These are phyloP conservation scores for Gasteruption jaculator DNA, from an alignment of 2,888 invertebrate genomes.

Conservation along the genomic window DNA sequence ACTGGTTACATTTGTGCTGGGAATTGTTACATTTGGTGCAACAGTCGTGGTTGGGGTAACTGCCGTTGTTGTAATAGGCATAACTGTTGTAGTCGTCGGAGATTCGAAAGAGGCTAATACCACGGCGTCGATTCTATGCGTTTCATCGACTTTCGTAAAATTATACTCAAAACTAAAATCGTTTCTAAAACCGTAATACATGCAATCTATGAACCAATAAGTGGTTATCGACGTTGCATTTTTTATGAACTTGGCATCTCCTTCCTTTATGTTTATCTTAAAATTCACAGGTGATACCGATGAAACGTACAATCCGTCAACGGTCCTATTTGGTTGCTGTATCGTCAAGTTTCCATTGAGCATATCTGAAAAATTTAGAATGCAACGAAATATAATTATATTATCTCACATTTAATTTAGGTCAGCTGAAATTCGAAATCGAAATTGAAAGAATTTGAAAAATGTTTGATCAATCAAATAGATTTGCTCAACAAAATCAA, in stretches of 20 bases:
- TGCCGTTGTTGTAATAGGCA: conserved; percentile 40
- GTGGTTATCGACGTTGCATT: conserved; percentile 59
- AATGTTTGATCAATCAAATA: no score
- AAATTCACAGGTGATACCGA: conserved; percentile 51
- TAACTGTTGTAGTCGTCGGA: conserved; percentile 40
- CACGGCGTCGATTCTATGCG: conserved; percentile 65
- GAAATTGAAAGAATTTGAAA: no score
- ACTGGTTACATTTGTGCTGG: conserved; percentile 20
- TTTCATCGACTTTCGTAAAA: conserved; percentile 60
- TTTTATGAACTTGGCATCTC: conserved; percentile 61
- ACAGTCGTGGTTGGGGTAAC: conserved; percentile 34
- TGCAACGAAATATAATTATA: no score
- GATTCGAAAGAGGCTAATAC: conserved; percentile 68
- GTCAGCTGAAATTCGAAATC: no score
- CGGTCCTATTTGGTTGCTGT: conserved; percentile 60
- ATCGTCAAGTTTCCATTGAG: conserved; percentile 66
- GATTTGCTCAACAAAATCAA: no score
- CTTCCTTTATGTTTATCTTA: conserved; percentile 56
- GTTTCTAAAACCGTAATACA: conserved; percentile 62
- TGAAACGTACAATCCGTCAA: conserved; percentile 61
- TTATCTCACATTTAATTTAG: no score
- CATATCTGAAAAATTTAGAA: conserved; percentile 58
- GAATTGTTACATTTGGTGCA: conserved; percentile 20
- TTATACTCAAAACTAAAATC: conserved; percentile 62
- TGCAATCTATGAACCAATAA: conserved; percentile 79